Conservation (phyloP, 37 sponge, comb jelly and placozoan species). For the Cliona cf. orientalis region DNA sequence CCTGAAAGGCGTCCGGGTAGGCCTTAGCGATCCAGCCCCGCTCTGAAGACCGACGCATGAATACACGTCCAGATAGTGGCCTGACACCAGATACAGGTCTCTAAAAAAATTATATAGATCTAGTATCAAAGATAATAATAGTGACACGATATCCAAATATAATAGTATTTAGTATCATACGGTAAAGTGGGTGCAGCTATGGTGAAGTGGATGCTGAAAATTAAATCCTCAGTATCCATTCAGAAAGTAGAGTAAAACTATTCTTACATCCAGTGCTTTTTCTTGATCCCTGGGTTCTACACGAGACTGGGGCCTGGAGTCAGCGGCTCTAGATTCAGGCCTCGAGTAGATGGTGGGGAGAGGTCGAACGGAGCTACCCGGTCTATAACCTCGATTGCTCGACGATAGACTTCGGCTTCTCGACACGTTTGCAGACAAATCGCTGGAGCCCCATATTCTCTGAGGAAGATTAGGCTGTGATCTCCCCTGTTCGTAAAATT, state of each 20-base stretch:
- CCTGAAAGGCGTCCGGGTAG: background rate
- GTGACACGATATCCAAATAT: too few relatives aligned
- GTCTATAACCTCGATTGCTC: too few relatives aligned
- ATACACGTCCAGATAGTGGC: slow-evolving; percentile 77
- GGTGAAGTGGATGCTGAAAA: too few relatives aligned
- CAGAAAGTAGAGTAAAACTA: too few relatives aligned
- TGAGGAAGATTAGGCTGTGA: slow-evolving; percentile 19
- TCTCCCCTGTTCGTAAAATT: background rate
- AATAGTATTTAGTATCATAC: too few relatives aligned
- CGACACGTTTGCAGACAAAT: background rate
- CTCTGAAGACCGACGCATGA: slow-evolving; percentile 46
- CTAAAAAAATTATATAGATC: slow-evolving; percentile 6
- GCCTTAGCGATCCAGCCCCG: slow-evolving; percentile 72
- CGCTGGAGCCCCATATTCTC: slow-evolving; percentile 26
- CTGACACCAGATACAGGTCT: slow-evolving; percentile 58
- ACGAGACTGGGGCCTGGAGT: background rate
- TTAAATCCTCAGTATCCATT: too few relatives aligned
- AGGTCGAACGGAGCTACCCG: too few relatives aligned
- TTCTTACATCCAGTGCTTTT: too few relatives aligned
- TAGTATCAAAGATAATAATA: too few relatives aligned
- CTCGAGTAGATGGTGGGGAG: too few relatives aligned
- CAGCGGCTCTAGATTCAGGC: too few relatives aligned
- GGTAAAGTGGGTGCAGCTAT: too few relatives aligned
- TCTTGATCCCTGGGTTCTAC: background rate
- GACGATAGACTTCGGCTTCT: background rate